A percentile compares a stretch with the other conserved stretches of the same genome.
Evolutionary conservation across 2,888 invertebrate genomes (phyloP).

Genomic region (Elmis aenea): DNA sequence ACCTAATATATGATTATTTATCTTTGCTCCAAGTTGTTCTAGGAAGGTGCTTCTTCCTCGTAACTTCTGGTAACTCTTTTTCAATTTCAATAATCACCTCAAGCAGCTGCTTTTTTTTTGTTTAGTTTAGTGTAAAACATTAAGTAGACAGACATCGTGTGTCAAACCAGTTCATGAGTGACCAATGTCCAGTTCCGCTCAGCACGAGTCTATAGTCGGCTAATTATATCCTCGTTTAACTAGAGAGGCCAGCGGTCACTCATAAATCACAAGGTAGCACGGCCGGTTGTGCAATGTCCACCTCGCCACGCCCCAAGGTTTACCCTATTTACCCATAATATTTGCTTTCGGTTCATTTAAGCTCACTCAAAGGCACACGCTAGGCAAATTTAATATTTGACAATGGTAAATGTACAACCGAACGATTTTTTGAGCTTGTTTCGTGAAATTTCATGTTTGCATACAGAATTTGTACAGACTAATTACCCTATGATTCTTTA

Average conservation of each 20-base stretch:
- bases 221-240: conserved; percentile 32
- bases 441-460: too few species aligned
- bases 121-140: not conserved
- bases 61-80: too few species aligned
- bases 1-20: too few species aligned
- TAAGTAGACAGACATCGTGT: conserved; percentile 9
- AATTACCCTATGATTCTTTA: too few species aligned
- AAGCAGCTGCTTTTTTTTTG: too few species aligned
- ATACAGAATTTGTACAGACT: too few species aligned
- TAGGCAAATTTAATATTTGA: too few species aligned
- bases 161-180: conserved; percentile 29
- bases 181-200: conserved; percentile 33
- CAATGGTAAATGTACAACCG: too few species aligned
- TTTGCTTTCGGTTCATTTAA: conserved; percentile 41
- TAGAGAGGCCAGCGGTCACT: conserved; percentile 29
- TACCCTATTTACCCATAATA: conserved; percentile 46
- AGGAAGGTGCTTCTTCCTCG: too few species aligned
- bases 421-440: too few species aligned
- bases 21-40: too few species aligned
- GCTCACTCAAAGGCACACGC: conserved; percentile 19
- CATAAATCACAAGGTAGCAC: conserved; percentile 32
- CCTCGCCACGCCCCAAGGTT: conserved; percentile 37
- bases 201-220: conserved; percentile 35
- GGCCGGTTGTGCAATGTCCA: conserved; percentile 27
- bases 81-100: too few species aligned